Conservation (phyloP, 2,113 vertebrate genomes). For the Damaliscus lunatus region DNA sequence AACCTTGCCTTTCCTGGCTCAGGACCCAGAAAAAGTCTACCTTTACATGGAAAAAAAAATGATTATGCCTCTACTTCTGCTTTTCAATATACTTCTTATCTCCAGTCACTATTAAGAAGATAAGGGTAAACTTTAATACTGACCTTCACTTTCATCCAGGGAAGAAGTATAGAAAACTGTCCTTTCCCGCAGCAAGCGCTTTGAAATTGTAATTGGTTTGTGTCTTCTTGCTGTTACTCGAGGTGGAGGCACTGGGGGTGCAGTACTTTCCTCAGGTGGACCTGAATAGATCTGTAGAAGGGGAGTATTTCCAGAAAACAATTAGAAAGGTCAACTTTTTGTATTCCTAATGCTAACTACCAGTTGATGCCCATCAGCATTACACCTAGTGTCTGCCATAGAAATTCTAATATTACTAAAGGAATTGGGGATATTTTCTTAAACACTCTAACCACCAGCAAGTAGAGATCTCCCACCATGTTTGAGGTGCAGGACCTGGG, state of each 20-base stretch:
- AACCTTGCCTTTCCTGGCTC: neutral
- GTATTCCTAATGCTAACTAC: neutral
- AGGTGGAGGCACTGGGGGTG: constrained; percentile 91
- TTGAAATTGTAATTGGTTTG: constrained; percentile 98
- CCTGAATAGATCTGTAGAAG: constrained; percentile 89
- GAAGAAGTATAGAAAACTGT: constrained; percentile 81
- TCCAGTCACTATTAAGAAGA: neutral
- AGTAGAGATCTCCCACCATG: neutral
- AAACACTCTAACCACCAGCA: neutral
- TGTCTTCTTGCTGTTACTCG: constrained; percentile 90
- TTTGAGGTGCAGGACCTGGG: neutral
- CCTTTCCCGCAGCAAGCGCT: constrained; percentile 88
- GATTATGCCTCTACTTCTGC: neutral
- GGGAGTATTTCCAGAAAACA: constrained; percentile 11
- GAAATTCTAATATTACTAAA: neutral
- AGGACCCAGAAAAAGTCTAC: neutral
- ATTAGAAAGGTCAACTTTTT: constrained; percentile 13
- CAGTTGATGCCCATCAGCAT: neutral
- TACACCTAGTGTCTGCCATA: neutral
- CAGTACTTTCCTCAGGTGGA: constrained; percentile 87
- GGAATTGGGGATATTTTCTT: neutral
- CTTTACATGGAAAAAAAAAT: neutral
- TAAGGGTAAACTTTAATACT: constrained; percentile 69
- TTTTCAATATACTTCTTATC: neutral
- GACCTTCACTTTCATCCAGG: constrained; percentile 85